Evolutionary conservation across 2,113 vertebrate genomes (phyloP).

Genomic region (Dasypus novemcinctus): DNA sequence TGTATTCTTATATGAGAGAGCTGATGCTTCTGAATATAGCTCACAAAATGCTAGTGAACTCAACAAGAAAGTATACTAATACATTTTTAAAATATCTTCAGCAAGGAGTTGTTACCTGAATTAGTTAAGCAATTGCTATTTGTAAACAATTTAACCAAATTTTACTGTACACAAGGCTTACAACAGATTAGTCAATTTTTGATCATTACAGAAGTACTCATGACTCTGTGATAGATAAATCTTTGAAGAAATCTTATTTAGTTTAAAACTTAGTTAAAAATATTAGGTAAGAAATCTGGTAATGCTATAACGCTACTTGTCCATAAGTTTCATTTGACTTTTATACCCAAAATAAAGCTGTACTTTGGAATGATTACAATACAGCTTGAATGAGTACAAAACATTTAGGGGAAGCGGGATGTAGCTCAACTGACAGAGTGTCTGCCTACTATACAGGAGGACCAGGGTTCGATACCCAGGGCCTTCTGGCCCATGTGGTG

Average conservation of each 20-base stretch:
- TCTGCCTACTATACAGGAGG: no score
- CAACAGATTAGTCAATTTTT: neutral
- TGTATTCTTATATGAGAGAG: neutral
- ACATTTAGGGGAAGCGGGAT: no score
- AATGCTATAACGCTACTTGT: neutral
- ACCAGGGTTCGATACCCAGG: no score
- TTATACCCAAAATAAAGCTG: conserved; percentile 1
- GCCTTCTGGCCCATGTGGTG: no score
- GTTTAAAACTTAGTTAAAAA: neutral
- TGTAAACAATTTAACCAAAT: neutral
- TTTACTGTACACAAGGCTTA: neutral
- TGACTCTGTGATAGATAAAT: neutral
- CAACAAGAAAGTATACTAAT: neutral
- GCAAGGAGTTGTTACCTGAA: neutral
- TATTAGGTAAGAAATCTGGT: neutral
- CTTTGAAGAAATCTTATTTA: neutral
- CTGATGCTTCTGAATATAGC: neutral
- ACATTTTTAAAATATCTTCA: neutral
- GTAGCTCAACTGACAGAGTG: no score
- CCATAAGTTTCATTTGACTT: neutral
- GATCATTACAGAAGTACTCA: neutral
- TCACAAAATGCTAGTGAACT: neutral
- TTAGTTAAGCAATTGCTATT: neutral
- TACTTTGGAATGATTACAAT: neutral
- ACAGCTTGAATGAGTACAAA: neutral